Percentiles rank a stretch among this genome's conserved stretches.
These are phyloP conservation scores for Kobus ellipsiprymnus DNA, from an alignment of 2,113 vertebrate species.

Conservation along the genomic window DNA sequence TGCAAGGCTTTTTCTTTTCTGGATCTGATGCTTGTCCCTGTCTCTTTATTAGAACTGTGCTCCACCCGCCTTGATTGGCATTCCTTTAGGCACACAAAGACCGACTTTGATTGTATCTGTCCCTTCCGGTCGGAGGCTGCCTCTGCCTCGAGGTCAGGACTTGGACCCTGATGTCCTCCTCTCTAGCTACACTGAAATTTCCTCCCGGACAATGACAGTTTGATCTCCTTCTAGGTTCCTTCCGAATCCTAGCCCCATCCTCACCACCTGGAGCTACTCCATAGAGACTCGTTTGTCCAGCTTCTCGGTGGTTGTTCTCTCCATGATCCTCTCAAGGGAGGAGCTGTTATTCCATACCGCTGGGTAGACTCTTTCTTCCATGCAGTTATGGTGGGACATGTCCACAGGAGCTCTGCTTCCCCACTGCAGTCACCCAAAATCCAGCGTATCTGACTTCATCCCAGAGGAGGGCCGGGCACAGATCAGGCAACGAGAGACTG, in stretches of 20 bases:
- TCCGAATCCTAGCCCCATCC: not conserved
- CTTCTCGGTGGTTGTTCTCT: not conserved
- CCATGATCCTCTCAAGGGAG: fast-evolving
- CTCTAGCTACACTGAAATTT: not conserved
- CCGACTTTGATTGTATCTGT: not conserved
- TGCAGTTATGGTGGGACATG: not conserved
- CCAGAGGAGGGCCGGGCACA: not conserved
- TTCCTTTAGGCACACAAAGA: not conserved
- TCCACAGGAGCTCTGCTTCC: not conserved
- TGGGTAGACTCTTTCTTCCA: not conserved
- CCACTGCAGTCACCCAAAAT: not conserved
- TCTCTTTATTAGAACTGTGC: not conserved
- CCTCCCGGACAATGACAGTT: not conserved
- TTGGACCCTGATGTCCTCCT: not conserved
- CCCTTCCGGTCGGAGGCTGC: too few species aligned
- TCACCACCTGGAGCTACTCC: not conserved
- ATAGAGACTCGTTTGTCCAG: not conserved
- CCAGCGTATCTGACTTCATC: not conserved
- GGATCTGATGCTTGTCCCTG: not conserved
- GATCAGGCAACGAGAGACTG: not conserved
- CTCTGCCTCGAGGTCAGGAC: not conserved
- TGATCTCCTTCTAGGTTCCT: not conserved
- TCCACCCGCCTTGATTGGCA: not conserved
- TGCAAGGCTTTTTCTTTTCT: not conserved
- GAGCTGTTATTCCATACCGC: not conserved